Conservation (phyloP, 2,888 invertebrate genomes). For the Chironomus tentans region DNA sequence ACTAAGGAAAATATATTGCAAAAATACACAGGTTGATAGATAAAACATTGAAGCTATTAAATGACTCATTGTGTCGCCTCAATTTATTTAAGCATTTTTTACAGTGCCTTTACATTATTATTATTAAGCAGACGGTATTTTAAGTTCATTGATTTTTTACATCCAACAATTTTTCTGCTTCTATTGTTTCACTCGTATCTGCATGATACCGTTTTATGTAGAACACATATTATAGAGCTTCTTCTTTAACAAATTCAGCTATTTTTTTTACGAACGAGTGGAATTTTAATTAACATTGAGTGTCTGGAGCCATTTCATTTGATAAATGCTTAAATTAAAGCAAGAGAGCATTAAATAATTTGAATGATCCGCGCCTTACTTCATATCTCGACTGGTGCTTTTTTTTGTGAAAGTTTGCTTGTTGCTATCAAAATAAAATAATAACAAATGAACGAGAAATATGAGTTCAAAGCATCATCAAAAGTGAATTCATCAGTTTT, state of each 20-base stretch:
- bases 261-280: background rate
- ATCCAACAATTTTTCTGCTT: background rate
- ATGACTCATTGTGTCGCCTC: background rate
- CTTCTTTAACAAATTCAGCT: no score
- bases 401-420: no score
- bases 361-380: background rate
- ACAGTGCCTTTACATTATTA: background rate
- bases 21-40: no score
- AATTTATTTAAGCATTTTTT: background rate
- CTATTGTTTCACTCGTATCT: background rate
- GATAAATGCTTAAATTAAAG: background rate
- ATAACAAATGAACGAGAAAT: no score
- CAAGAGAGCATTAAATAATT: no score
- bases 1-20: background rate
- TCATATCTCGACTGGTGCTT: background rate
- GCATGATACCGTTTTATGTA: background rate
- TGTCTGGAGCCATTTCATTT: background rate
- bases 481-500: no score
- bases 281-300: background rate
- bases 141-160: background rate
- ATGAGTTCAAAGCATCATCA: no score
- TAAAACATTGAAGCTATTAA: background rate
- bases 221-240: background rate
- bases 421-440: no score
- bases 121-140: background rate